Evolutionary conservation across 2,888 invertebrate species (phyloP).

Genomic region (Andrena dorsata): DNA sequence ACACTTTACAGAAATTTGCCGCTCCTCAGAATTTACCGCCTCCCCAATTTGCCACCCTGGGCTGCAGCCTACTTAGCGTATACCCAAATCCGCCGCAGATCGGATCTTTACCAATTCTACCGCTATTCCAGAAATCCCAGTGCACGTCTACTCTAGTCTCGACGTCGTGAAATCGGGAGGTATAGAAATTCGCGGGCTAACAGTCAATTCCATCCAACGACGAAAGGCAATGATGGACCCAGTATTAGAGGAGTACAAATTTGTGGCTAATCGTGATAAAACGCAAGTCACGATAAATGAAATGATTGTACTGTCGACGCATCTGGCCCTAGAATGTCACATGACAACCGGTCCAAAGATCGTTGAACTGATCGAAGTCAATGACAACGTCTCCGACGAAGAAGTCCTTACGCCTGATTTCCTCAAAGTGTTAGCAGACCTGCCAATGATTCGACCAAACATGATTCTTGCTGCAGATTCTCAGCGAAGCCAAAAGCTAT

Average conservation of each 20-base stretch:
- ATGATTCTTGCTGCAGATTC: constrained; percentile 86
- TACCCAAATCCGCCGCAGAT: too few species aligned
- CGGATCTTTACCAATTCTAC: too few species aligned
- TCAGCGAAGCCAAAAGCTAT: constrained; percentile 83
- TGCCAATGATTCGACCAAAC: constrained; percentile 90
- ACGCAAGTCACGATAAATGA: constrained; percentile 73
- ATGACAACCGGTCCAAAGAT: constrained; percentile 78
- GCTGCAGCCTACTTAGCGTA: too few species aligned
- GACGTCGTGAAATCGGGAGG: constrained; percentile 86
- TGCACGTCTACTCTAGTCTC: constrained; percentile 82
- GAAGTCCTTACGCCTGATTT: constrained; percentile 86
- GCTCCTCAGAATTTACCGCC: too few species aligned
- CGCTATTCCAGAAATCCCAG: constrained; percentile 80
- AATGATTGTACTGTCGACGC: constrained; percentile 82
- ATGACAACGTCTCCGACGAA: constrained; percentile 74
- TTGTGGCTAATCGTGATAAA: constrained; percentile 85
- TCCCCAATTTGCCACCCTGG: too few species aligned
- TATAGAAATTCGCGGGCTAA: constrained; percentile 87
- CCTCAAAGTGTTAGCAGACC: constrained; percentile 88
- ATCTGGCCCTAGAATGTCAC: constrained; percentile 86
- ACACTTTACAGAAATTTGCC: too few species aligned
- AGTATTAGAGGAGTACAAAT: constrained; percentile 86
- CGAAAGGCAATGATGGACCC: constrained; percentile 86
- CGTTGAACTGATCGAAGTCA: constrained; percentile 79
- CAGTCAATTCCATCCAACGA: constrained; percentile 86